A percentile compares a stretch with the other conserved stretches of the same genome.
These are phyloP conservation scores for Drosophila mayaguana DNA, from an alignment of 2,888 invertebrate species.

Conservation along the genomic window DNA sequence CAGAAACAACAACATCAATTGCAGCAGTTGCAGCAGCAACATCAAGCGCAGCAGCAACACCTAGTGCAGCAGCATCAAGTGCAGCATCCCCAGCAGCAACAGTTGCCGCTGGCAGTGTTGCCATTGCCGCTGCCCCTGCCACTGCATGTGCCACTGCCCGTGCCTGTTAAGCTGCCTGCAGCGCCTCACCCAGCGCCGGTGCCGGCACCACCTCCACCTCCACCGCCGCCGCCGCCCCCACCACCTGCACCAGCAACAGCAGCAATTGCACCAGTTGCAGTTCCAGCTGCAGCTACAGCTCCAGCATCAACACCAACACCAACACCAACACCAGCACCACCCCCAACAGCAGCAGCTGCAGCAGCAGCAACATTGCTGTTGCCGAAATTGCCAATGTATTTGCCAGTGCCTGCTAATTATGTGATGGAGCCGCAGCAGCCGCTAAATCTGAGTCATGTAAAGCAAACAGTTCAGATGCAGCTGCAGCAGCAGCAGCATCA, in stretches of 20 bases:
- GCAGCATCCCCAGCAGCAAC: conserved; percentile 10
- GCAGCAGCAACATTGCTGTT: conserved; percentile 43
- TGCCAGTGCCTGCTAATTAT: conserved; percentile 53
- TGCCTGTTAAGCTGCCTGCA: conserved; percentile 23
- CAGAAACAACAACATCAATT: conserved; percentile 7
- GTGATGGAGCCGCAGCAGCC: conserved; percentile 65
- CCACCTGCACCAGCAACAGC: conserved; percentile 6
- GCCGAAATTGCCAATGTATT: conserved; percentile 67
- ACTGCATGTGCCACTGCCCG: conserved; percentile 10
- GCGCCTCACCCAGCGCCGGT: neutral
- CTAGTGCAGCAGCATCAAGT: neutral
- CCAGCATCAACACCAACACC: neutral
- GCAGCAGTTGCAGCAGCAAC: neutral
- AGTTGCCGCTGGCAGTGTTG: conserved; percentile 12
- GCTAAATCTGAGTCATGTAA: conserved; percentile 69
- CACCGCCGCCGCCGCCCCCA: neutral
- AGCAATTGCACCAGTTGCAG: conserved; percentile 6
- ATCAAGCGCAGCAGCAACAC: neutral
- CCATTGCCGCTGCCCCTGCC: conserved; percentile 14
- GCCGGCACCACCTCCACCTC: conserved; percentile 5
- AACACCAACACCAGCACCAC: conserved; percentile 1
- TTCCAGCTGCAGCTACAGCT: conserved; percentile 3
- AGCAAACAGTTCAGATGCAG: conserved; percentile 24
- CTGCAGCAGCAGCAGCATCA: conserved; percentile 21
- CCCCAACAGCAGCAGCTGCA: conserved; percentile 4